Evolutionary conservation across 1,140 invertebrate species (phyloP).

Genomic region (Rhagoletis zephyria): DNA sequence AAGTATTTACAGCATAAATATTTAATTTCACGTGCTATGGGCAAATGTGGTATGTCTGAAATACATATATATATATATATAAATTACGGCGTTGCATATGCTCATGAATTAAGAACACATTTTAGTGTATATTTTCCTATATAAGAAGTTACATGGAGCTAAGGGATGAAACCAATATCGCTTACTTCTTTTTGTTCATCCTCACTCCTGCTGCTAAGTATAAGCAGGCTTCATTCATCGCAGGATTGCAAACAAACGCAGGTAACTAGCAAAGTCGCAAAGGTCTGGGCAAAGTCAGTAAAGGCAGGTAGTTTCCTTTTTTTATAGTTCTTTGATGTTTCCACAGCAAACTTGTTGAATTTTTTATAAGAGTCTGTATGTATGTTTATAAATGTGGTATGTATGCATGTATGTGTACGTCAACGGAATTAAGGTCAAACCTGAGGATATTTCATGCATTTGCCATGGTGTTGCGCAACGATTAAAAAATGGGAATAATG

Average conservation of each 20-base stretch:
- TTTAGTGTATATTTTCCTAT: background rate
- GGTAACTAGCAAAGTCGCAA: constrained; percentile 23
- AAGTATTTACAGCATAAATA: constrained; percentile 27
- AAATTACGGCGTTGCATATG: background rate
- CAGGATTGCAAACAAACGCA: background rate
- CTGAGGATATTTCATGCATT: background rate
- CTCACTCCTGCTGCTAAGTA: background rate
- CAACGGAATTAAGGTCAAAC: constrained; percentile 40
- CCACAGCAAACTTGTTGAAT: constrained; percentile 22
- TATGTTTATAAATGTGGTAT: background rate
- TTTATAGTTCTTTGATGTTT: constrained; percentile 31
- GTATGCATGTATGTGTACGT: background rate
- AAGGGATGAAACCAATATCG: constrained; percentile 9
- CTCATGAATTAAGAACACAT: background rate
- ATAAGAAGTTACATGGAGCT: background rate
- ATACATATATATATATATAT: too few relatives aligned
- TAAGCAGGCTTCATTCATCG: constrained; percentile 1
- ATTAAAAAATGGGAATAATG: constrained; percentile 21
- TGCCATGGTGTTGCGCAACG: constrained; percentile 9
- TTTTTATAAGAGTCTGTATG: background rate
- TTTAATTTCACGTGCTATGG: constrained; percentile 30
- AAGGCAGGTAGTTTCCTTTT: constrained; percentile 28
- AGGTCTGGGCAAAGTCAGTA: background rate
- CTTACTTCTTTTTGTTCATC: background rate
- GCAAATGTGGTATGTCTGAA: background rate